Evolutionary conservation across 1,140 invertebrate genomes (phyloP).

Genomic region (Drosophila bocki): DNA sequence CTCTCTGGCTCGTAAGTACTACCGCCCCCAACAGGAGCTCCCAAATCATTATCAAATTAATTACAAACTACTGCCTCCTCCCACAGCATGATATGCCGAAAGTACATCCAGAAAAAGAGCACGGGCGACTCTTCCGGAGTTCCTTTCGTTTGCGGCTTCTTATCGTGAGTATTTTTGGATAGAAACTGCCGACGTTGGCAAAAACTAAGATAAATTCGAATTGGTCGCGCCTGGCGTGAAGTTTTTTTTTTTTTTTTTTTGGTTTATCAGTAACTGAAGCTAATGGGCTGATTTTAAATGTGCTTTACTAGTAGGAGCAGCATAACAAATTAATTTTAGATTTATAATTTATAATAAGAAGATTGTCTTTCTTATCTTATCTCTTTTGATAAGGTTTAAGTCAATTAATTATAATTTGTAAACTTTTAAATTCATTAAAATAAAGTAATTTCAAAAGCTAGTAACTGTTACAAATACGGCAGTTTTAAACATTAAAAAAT

Average conservation of each 20-base stretch:
- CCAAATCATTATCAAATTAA: constrained; percentile 6
- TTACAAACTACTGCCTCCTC: neutral
- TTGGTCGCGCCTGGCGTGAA: constrained; percentile 20
- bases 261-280: neutral
- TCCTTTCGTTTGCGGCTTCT: constrained; percentile 91
- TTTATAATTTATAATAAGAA: neutral
- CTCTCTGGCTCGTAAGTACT: constrained; percentile 86
- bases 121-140: constrained; percentile 88
- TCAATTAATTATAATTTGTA: neutral
- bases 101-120: constrained; percentile 84
- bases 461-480: too few relatives aligned
- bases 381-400: neutral
- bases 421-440: neutral
- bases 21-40: neutral
- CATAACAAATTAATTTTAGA: too few relatives aligned
- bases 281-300: too few relatives aligned
- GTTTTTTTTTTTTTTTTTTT: neutral
- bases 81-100: constrained; percentile 74
- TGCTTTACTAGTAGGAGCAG: neutral
- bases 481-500: neutral
- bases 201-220: constrained; percentile 26
- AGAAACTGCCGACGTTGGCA: constrained; percentile 65
- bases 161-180: constrained; percentile 92
- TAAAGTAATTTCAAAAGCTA: neutral
- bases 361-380: neutral